These are phyloP conservation scores for Aporophyla lueneburgensis DNA, from an alignment of 2,888 invertebrate genomes.

Conservation along the genomic window DNA sequence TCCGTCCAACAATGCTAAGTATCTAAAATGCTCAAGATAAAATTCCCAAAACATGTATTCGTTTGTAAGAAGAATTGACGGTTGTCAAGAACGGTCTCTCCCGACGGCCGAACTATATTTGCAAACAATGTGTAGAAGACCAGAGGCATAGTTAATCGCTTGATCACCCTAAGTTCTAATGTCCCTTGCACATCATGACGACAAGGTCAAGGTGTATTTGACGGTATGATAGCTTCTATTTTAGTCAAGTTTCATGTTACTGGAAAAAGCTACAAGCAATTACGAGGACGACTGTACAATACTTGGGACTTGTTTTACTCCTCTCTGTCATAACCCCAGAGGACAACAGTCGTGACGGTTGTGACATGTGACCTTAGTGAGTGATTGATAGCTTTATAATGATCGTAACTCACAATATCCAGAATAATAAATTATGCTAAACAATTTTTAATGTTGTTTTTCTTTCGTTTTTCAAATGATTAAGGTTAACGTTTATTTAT, in stretches of 20 bases:
- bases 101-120: too few species aligned
- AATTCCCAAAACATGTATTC: too few species aligned
- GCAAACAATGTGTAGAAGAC: too few species aligned
- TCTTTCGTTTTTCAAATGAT: conserved; percentile 27
- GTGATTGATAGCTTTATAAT: conserved; percentile 23
- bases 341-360: conserved; percentile 1
- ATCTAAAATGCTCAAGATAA: too few species aligned
- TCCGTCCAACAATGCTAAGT: too few species aligned
- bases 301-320: not conserved
- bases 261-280: not conserved
- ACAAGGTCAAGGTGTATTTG: too few species aligned
- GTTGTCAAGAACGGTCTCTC: too few species aligned
- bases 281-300: not conserved
- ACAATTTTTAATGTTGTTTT: conserved; percentile 38
- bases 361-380: not conserved
- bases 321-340: not conserved
- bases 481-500: conserved; percentile 30
- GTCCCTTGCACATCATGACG: too few species aligned
- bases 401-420: conserved; percentile 16
- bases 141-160: too few species aligned
- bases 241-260: not conserved
- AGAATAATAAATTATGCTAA: conserved; percentile 29
- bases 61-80: too few species aligned
- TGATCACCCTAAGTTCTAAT: too few species aligned
- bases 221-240: too few species aligned